Evolutionary conservation across 2,113 vertebrate genomes (phyloP).

Genomic region (Symphodus melops): DNA sequence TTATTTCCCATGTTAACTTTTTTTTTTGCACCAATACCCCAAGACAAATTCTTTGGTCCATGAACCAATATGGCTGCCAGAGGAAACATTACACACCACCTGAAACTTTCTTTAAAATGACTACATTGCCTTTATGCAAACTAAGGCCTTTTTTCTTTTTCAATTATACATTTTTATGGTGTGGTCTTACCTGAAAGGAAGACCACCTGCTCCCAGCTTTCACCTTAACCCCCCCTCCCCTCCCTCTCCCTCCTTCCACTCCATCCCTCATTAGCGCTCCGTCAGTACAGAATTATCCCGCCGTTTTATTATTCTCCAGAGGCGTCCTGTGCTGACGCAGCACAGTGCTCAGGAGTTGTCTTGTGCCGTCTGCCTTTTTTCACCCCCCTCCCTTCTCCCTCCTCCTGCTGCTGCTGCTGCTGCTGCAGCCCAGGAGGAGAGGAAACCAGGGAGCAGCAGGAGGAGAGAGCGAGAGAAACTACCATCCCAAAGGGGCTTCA

Average conservation of each 20-base stretch:
- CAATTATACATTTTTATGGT: background rate
- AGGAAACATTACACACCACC: background rate
- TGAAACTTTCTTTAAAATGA: background rate
- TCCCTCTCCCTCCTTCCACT: slow-evolving; percentile 3
- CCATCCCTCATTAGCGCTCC: slow-evolving; percentile 60
- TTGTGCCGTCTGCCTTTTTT: slow-evolving; percentile 37
- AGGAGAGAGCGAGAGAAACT: slow-evolving; percentile 1
- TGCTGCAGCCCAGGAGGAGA: slow-evolving; percentile 34
- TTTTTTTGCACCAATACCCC: too few relatives aligned
- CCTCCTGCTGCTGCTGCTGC: background rate
- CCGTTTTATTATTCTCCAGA: slow-evolving; percentile 62
- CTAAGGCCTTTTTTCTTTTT: background rate
- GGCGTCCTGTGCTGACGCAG: slow-evolving; percentile 62
- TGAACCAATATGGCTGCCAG: background rate
- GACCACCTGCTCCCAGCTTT: slow-evolving; percentile 20
- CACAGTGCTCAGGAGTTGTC: slow-evolving; percentile 42
- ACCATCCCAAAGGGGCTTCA: background rate
- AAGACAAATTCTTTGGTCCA: too few relatives aligned
- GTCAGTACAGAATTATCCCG: slow-evolving; percentile 66
- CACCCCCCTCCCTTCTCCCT: background rate
- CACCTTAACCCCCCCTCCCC: background rate
- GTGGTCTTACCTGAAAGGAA: slow-evolving; percentile 39
- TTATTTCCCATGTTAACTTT: too few relatives aligned
- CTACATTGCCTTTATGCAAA: background rate
- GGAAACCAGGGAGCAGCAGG: background rate